These are phyloP conservation scores for Mus spretus DNA, from an alignment of 2,797 vertebrate genomes.

Conservation along the genomic window DNA sequence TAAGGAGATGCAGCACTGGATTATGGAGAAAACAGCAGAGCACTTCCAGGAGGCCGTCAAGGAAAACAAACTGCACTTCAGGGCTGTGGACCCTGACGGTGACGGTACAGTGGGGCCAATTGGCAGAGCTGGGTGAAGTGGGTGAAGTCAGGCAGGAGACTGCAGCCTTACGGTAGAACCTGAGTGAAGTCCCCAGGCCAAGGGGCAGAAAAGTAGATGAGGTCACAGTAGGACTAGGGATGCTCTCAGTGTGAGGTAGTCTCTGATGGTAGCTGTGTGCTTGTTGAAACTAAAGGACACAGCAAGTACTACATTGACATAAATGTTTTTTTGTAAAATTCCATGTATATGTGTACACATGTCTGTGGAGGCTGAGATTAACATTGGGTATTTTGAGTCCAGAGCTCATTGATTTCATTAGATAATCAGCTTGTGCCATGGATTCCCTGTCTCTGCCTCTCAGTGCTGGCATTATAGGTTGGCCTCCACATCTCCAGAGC, in stretches of 20 bases:
- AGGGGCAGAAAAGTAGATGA: background rate
- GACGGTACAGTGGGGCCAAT: constrained; percentile 89
- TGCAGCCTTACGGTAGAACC: background rate
- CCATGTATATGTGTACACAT: background rate
- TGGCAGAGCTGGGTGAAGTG: background rate
- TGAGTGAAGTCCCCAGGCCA: background rate
- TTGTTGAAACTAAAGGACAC: background rate
- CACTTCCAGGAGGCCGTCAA: constrained; percentile 96
- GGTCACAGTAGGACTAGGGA: background rate
- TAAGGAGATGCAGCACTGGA: constrained; percentile 98
- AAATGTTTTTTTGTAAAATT: background rate
- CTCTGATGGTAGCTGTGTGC: background rate
- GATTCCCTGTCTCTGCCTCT: background rate
- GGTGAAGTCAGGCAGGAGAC: background rate
- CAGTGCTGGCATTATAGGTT: background rate
- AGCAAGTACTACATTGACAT: background rate
- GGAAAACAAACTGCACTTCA: constrained; percentile 97
- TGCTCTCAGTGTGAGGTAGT: no score
- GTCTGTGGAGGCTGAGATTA: background rate
- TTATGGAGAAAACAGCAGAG: constrained; percentile 98
- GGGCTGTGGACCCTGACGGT: constrained; percentile 95
- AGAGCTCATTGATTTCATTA: background rate
- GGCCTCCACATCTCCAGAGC: background rate
- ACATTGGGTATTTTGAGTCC: background rate
- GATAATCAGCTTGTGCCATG: background rate